A percentile compares a stretch with the other conserved stretches of the same genome.
Evolutionary conservation across 1,140 invertebrate genomes (phyloP).

Genomic region (Aricia agestis): DNA sequence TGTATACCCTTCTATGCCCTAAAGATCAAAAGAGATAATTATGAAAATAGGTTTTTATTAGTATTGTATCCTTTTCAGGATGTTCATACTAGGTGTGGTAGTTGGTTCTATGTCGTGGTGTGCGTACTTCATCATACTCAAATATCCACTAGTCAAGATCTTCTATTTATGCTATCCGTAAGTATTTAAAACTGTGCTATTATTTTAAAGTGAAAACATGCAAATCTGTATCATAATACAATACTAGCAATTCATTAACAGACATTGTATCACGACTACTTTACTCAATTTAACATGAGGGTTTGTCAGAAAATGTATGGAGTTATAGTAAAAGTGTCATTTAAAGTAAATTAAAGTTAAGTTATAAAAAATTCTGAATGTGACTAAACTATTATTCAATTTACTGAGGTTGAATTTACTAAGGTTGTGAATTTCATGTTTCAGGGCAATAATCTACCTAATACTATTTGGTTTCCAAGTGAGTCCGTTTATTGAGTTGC

Average conservation of each 20-base stretch:
- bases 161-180: conserved; percentile 93
- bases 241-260: too few relatives aligned
- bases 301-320: too few relatives aligned
- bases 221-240: not conserved
- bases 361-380: too few relatives aligned
- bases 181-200: conserved; percentile 47
- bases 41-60: not conserved
- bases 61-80: conserved; percentile 54
- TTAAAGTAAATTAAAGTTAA: too few relatives aligned
- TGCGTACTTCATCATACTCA: conserved; percentile 82
- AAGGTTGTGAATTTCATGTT: conserved; percentile 31
- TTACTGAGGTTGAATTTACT: not conserved
- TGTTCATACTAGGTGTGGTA: conserved; percentile 75
- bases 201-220: not conserved
- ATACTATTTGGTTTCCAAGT: conserved; percentile 88
- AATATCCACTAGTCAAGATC: conserved; percentile 84
- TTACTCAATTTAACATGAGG: too few relatives aligned
- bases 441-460: conserved; percentile 88
- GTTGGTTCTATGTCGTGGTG: conserved; percentile 79
- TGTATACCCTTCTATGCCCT: too few relatives aligned
- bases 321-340: too few relatives aligned
- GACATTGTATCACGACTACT: too few relatives aligned
- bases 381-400: not conserved
- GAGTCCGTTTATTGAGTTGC: conserved; percentile 83
- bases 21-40: too few relatives aligned